phyloP scores from a whole-genome alignment of 2,113 vertebrate genomes.

The Chaetodon trifascialis region DNA sequence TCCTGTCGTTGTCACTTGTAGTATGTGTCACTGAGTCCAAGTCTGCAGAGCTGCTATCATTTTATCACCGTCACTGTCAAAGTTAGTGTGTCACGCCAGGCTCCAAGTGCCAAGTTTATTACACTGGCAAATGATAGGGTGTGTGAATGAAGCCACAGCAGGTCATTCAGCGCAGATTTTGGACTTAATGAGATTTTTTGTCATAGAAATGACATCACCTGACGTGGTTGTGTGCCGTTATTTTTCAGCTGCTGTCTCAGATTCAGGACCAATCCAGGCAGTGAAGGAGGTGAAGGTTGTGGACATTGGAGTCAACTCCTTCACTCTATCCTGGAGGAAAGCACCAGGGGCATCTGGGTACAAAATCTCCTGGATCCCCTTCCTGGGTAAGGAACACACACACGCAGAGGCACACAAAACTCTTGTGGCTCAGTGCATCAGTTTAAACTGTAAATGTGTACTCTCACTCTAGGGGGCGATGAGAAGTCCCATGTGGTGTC shows the following conservation, averaged over 20 bases:
- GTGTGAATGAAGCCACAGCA: neutral
- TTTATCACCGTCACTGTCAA: conserved; percentile 50
- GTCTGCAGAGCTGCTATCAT: conserved; percentile 59
- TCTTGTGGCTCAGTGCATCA: conserved; percentile 4
- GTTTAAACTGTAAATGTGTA: neutral
- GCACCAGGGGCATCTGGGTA: conserved; percentile 85
- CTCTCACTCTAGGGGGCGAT: conserved; percentile 79
- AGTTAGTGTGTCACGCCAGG: conserved; percentile 22
- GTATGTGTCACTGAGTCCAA: conserved; percentile 46
- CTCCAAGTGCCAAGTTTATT: conserved; percentile 22
- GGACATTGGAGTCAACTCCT: conserved; percentile 79
- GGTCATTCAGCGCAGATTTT: neutral
- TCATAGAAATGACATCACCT: neutral
- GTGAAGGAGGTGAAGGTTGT: conserved; percentile 86
- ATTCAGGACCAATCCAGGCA: conserved; percentile 76
- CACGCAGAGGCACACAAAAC: neutral
- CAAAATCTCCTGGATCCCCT: conserved; percentile 87
- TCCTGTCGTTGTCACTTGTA: conserved; percentile 59
- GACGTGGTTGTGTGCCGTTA: conserved; percentile 14
- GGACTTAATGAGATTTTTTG: neutral
- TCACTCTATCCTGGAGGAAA: conserved; percentile 87
- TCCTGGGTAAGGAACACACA: conserved; percentile 78
- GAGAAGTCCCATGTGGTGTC: conserved; percentile 82
- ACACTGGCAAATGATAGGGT: conserved; percentile 33
- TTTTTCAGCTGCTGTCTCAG: conserved; percentile 71